Conservation (phyloP, 1,140 invertebrate species). For the Heliconius himera region DNA sequence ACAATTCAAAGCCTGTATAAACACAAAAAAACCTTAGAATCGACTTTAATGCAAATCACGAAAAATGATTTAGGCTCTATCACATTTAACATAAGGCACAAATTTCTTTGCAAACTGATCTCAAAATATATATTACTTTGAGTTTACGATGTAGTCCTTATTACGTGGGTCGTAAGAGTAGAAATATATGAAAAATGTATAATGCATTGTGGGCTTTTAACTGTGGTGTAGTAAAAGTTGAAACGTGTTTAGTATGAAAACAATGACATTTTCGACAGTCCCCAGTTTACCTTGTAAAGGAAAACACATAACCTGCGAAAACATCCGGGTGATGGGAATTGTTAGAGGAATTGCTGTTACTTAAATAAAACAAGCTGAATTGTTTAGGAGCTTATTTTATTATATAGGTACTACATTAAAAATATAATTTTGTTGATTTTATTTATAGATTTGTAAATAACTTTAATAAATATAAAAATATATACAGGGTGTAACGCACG, state of each 20-base stretch:
- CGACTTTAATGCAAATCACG: not conserved
- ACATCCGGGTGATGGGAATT: constrained; percentile 14
- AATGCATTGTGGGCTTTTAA: constrained; percentile 17
- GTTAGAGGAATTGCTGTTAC: not conserved
- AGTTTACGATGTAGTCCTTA: constrained; percentile 6
- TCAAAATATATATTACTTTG: not conserved
- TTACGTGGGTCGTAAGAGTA: not conserved
- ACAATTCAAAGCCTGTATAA: constrained; percentile 15
- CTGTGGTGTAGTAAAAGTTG: constrained; percentile 13
- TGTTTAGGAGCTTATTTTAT: not conserved
- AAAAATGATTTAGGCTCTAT: not conserved
- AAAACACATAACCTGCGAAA: constrained; percentile 17
- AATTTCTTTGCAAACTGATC: not conserved
- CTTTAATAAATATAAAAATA: no score
- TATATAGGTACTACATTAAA: no score
- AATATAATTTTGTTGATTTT: no score
- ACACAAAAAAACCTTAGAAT: constrained; percentile 11
- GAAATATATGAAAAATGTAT: constrained; percentile 14
- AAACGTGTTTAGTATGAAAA: constrained; percentile 19
- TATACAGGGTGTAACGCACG: no score
- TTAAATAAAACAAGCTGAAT: not conserved
- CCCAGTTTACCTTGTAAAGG: constrained; percentile 15
- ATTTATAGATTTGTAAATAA: no score
- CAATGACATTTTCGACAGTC: constrained; percentile 17
- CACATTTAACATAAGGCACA: not conserved